Evolutionary conservation across 2,113 vertebrate genomes (phyloP).

Genomic region (Mystacornis crossleyi): DNA sequence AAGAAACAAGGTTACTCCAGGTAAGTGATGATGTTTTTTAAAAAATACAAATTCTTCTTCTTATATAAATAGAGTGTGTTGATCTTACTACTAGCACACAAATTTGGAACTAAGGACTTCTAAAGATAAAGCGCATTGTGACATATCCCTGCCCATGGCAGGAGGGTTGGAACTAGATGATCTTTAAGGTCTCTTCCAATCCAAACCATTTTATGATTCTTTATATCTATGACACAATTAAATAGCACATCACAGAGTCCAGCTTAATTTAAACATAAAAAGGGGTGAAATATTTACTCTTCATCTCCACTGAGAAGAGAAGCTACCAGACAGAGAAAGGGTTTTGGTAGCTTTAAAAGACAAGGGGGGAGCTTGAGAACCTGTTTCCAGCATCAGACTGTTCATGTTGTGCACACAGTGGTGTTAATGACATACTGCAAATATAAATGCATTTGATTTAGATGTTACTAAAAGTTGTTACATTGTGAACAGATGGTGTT

Average conservation of each 20-base stretch:
- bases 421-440: background rate
- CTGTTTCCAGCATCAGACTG: background rate
- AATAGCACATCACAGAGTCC: background rate
- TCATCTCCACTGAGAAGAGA: background rate
- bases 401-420: background rate
- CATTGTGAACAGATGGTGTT: background rate
- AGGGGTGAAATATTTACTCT: rapidly evolving
- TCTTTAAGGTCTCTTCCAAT: background rate
- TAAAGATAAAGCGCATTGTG: background rate
- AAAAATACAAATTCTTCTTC: background rate
- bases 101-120: background rate
- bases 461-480: background rate
- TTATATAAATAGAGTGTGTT: background rate
- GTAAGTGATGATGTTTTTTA: constrained; percentile 55
- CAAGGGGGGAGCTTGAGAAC: background rate
- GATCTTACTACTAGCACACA: background rate
- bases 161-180: background rate
- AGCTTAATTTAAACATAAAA: background rate
- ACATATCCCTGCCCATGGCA: background rate
- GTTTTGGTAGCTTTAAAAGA: background rate
- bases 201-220: background rate
- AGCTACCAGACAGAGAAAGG: background rate
- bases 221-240: background rate
- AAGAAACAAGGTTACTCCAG: constrained; percentile 92
- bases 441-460: background rate